Evolutionary conservation across 37 sponge, comb jelly and placozoan species (phyloP).

Genomic region (Agelas oroides): DNA sequence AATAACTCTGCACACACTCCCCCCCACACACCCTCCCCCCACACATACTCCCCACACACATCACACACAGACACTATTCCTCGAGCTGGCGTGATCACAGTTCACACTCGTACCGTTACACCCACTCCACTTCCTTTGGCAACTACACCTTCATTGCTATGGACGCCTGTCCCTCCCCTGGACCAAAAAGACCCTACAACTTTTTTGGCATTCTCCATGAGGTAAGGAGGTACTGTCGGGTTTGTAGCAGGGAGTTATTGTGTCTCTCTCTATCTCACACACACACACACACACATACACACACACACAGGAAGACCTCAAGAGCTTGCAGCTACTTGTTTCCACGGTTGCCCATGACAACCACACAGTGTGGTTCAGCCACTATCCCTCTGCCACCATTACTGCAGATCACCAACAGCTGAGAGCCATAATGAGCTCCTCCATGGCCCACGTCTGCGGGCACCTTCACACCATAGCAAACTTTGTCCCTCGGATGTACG

Average conservation of each 20-base stretch:
- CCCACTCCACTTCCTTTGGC: conserved; percentile 72
- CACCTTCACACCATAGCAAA: conserved; percentile 83
- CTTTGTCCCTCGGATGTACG: conserved; percentile 58
- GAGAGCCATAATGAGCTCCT: conserved; percentile 47
- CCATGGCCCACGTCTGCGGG: conserved; percentile 87
- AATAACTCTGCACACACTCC: neutral
- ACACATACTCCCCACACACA: neutral
- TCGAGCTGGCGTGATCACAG: conserved; percentile 30
- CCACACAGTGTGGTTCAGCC: conserved; percentile 82
- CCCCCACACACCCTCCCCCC: neutral
- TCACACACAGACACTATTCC: conserved; percentile 34
- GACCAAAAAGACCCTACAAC: conserved; percentile 87
- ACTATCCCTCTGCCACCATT: conserved; percentile 84
- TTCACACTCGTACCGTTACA: conserved; percentile 61
- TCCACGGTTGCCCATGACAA: conserved; percentile 22
- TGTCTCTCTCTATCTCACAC: neutral
- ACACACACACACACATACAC: neutral
- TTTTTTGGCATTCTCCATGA: conserved; percentile 90
- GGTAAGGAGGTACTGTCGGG: no score
- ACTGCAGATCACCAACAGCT: conserved; percentile 52
- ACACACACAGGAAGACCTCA: conserved; percentile 41
- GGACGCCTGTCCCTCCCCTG: conserved; percentile 86
- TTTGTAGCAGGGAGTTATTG: neutral
- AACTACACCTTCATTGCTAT: conserved; percentile 81
- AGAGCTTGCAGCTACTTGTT: neutral